Evolutionary conservation across 2,797 vertebrate genomes (phyloP), one percentile per base, ranked within the genome.

Genomic region (Carcharodon carcharias): DNA sequence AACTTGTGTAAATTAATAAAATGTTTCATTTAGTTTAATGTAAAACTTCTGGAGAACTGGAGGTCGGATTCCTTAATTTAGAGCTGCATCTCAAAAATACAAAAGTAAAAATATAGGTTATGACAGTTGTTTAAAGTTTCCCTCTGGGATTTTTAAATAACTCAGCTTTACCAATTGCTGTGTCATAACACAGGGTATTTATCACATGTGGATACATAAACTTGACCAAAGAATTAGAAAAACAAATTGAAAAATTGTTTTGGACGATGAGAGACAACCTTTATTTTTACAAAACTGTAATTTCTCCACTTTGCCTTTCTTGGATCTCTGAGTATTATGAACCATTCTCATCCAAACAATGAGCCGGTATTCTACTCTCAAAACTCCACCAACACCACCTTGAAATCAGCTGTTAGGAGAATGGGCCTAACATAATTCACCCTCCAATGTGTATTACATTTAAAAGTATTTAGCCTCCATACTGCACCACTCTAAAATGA

Each of bases 121-220:
- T 50, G 45, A 50, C 45, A 50, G 45, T 50, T 50, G 45, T 50
- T 50, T 1, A 50, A 50, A 50, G 45, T 50, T 50, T 50, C 45
- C 45, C 45, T 50, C 45, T 50, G 45, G 45, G 45, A 50, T 50
- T 50, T 50, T 50, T 50, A 50, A 50, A 50, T 50, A 50, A 50
- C 45, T 50, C 45, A 50, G 45, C 45, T 50, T 50, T 50, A 50
- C 45, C 45, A 50, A 50, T 1, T 50, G 45, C 45, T 50, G 45
- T 50, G 45, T 50, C 45, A 50, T 50, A 50, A 50, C 45, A 50
- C 45, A 1, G 45, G 63, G 18, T 31, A 45, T 67, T 67, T 93
- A 40, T 67, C 45, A 45, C 21, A 26, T 45, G 88, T 67, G 92
- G 82, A 77, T 63, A 80, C 26, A 97, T 28, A 96, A 96, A 97